Base-by-base conservation (phyloP, 2,797 vertebrate genomes). In the Diplodus sargus region DNA sequence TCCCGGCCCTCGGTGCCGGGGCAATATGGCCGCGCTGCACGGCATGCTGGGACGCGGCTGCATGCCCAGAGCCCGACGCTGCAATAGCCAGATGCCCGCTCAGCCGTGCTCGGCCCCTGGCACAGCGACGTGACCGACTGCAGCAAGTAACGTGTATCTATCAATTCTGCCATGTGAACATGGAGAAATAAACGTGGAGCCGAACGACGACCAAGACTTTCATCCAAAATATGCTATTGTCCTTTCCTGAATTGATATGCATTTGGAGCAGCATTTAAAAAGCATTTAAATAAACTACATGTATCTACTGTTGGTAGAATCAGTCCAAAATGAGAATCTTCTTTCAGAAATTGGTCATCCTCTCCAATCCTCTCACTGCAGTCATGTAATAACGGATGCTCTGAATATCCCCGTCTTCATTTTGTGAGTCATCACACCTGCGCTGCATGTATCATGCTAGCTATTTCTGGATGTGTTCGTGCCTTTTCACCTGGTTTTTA, bases 1-100 rank as follows among this genome's bases (percentile, higher is more conserved):
- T 75, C 82, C 85, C 43, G 18, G 84, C 80, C 89, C 89, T 85
- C 85, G 25, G 80, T 84, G 85, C 84, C 14, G 58, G 82, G 87
- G 87, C 93, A 94, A 94, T 94, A 94, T 94, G 93, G 94, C 89
- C 57, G 34, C 61, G 18, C 86, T 74, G 87, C 81, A 87, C 79
- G 85, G 89, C 90, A 91, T 89, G 89, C 91, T 93, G 91, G 89
- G 93, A 89, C 60, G 34, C 83, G 91, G 93, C 89, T 76, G 85
- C 81, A 18, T 88, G 92, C 91, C 88, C 89, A 85, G 86, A 86
- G 84, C 77, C 68, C 13, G 17, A 82, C 68, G 25, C 85, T 66
- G 63, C 81, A 85, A 76, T n/a, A 90, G 83, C 88, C 93, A 93
- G 93, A 92, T 95, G 93, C 86, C 91, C 63, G 47, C 89, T 89